phyloP scores from a whole-genome alignment of 1,140 invertebrate species.

The Neuroterus valhalla region DNA sequence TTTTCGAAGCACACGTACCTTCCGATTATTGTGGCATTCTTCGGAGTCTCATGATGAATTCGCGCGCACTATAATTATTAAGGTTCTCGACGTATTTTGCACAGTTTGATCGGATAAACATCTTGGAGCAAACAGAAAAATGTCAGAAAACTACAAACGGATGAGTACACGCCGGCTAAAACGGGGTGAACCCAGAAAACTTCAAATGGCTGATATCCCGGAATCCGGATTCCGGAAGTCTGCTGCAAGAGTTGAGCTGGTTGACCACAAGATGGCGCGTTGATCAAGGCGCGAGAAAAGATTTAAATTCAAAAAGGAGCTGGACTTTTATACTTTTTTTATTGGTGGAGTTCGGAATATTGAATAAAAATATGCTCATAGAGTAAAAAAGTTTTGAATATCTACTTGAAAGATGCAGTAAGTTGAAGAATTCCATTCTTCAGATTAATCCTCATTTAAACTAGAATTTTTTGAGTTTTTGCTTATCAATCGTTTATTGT shows the following conservation, averaged over 20 bases:
- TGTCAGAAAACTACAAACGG: slow-evolving; percentile 70
- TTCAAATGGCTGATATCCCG: not conserved
- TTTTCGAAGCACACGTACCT: slow-evolving; percentile 56
- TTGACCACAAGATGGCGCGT: not conserved
- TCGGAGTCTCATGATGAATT: slow-evolving; percentile 59
- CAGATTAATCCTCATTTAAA: no score
- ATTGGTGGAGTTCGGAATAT: no score
- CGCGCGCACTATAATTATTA: slow-evolving; percentile 57
- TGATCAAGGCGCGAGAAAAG: not conserved
- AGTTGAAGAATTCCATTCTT: no score
- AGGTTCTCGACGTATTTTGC: slow-evolving; percentile 60
- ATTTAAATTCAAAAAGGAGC: not conserved
- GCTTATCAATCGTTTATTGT: no score
- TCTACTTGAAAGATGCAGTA: no score
- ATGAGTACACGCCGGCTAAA: slow-evolving; percentile 64
- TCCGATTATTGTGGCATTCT: slow-evolving; percentile 59
- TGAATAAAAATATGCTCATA: no score
- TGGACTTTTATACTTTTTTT: no score
- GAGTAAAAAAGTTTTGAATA: no score
- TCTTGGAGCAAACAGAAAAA: slow-evolving; percentile 72
- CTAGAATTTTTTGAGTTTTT: no score
- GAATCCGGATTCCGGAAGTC: slow-evolving; percentile 27
- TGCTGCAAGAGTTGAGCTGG: not conserved
- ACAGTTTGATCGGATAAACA: slow-evolving; percentile 69
- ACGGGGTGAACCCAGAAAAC: slow-evolving; percentile 6